Base-by-base conservation (phyloP, 2,797 vertebrate genomes). In the Chelonia mydas region DNA sequence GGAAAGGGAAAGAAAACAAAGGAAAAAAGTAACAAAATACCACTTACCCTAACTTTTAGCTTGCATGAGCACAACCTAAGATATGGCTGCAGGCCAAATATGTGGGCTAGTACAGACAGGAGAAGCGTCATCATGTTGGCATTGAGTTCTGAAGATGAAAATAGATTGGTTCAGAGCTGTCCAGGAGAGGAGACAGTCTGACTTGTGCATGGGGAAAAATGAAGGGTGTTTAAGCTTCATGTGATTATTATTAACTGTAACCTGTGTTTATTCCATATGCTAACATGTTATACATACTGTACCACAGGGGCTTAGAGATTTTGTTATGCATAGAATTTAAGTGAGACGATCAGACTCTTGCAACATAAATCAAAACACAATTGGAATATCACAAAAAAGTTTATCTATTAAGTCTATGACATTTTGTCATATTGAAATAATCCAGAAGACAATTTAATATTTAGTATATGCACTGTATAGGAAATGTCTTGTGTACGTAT, bases 291-390 rank as follows among this genome's bases (percentile, higher is more conserved):
- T 74, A 57, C 17, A 0, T 54, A 25, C 11, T 59, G 72, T 5
- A 23, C 10, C 65, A 2, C 1, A 11, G 1, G 79, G 13, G 3
- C 23, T 49, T 12, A n/a, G 51, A 11, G 51, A 5, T 9, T 92
- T 88, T 27, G 2, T 37, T 50, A 3, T 3, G 5, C 59, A 45
- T 5, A 3, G 33, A 6, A 0, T 45, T 77, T 53, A 87, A 88
- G 23, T 31, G n/a, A 87, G 61, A 17, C 19, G 4, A 6, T 88
- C 5, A 1, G 90, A 4, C 27, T 41, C 7, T 65, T 90, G 11
- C 45, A 90, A 49, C 47, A 76, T 65, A 28, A 80, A 53, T 81
- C 78, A 0, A 0, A 1, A 15, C 31, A 28, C 17, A 0, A 0
- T 15, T 77, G 83, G 54, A 88, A 61, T 90, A 50, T 54, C 41